Evolutionary conservation across 2,888 invertebrate genomes (phyloP), one percentile per base, ranked within the genome.

Genomic region (Drosophila falleni): DNA sequence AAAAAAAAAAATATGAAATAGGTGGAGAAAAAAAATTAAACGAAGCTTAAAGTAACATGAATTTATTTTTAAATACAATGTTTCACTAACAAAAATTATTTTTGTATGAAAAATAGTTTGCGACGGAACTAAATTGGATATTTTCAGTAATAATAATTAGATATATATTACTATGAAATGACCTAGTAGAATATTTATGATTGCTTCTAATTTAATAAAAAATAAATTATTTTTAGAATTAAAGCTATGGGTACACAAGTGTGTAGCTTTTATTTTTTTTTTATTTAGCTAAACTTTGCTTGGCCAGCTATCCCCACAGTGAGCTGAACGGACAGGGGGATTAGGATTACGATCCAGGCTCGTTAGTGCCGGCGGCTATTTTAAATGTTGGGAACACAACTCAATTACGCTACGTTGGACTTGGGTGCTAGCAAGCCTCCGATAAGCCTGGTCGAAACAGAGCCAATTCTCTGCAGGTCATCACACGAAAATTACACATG

Each of bases 341-440:
- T 62, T 59, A 56, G 69, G 55, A 54, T 62, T 59, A 56, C 42
- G 51, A 51, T 37, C 23, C 39, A 10, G 67, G 78, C 83, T 82
- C 78, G 78, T 80, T 78, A 86, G 61, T 69, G 72, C 83, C 65
- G 65, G 23, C 69, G 87, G 83, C 80, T 69, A 81, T 87, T 89
- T 87, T 76, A 81, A 89, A 89, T 86, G 85, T 71, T 84, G 82
- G 80, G 67, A 81, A 87, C 85, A 84, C 85, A 89, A 86, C 89
- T 86, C 85, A 89, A 89, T 89, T 87, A 86, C 80, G 60, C 69
- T 51, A 49, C 69, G 67, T 42, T 41, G 62, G 26, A 53, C 29
- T 44, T 55, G 55, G 54, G 49, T 47, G 35, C 49, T 42, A n/a
- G 9, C 59, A 47, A 23, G 26, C 37, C 50, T 33, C 44, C 13